phyloP scores from a whole-genome alignment of 2,797 vertebrate genomes.

The Leptatherina wallacei region DNA sequence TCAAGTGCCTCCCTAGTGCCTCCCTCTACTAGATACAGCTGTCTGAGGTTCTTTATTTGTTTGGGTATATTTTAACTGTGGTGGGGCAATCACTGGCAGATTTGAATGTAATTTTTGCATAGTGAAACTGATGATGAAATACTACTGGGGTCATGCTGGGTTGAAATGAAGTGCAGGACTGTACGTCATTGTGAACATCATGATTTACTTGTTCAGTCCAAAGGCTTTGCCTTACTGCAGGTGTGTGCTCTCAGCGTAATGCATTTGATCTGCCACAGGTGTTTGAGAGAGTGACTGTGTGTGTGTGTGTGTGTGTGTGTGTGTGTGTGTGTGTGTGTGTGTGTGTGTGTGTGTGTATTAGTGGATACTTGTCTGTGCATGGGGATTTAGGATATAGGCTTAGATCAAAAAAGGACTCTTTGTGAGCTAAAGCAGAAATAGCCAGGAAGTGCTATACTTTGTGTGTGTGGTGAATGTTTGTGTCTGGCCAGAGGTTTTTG shows the following conservation, averaged over 20 bases:
- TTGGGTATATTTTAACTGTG: conserved; percentile 46
- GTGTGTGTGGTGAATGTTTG: conserved; percentile 22
- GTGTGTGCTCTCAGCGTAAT: conserved; percentile 64
- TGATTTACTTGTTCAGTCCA: conserved; percentile 62
- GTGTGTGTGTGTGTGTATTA: conserved; percentile 13
- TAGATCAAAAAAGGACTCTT: conserved; percentile 49
- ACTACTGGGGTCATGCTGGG: conserved; percentile 45
- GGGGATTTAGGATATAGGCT: conserved; percentile 64
- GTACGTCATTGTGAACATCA: conserved; percentile 37
- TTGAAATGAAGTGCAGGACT: conserved; percentile 19
- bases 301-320: conserved; percentile 14
- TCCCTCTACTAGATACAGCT: conserved; percentile 34
- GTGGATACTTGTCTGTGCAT: conserved; percentile 36
- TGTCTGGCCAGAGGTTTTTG: conserved; percentile 68
- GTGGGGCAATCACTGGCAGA: conserved; percentile 12
- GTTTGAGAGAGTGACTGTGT: conserved; percentile 43
- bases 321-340: conserved; percentile 18
- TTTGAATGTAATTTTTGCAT: conserved; percentile 71
- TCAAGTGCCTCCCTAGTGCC: neutral
- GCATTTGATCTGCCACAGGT: conserved; percentile 73
- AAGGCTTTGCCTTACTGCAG: conserved; percentile 59
- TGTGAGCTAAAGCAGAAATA: conserved; percentile 68
- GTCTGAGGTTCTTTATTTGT: conserved; percentile 41
- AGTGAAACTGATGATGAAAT: conserved; percentile 44
- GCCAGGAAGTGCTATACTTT: conserved; percentile 43